phyloP scores from a whole-genome alignment of 2,888 invertebrate species.

The Troglohyphantes excavatus region DNA sequence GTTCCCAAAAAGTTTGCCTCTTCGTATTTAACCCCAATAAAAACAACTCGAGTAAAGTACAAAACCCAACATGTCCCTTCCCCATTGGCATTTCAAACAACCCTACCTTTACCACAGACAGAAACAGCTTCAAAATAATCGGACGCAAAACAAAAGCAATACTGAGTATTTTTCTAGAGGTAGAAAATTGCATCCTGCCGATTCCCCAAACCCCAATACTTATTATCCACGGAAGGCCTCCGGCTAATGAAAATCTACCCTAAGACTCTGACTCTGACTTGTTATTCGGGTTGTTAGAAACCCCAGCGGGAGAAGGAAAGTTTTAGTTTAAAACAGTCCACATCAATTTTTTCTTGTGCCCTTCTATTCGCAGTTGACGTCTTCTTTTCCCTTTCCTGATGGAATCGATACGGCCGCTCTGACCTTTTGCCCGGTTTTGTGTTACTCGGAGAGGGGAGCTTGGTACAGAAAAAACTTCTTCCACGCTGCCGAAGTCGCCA shows the following conservation, averaged over 20 bases:
- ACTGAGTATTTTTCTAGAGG: slow-evolving; percentile 6
- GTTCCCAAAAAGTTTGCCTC: too few relatives aligned
- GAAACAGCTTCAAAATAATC: slow-evolving; percentile 1
- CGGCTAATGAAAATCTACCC: slow-evolving; percentile 67
- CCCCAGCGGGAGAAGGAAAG: slow-evolving; percentile 38
- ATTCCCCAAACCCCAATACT: slow-evolving; percentile 10
- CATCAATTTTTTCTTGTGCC: slow-evolving; percentile 5
- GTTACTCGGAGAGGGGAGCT: slow-evolving; percentile 46
- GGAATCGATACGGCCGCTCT: slow-evolving; percentile 63
- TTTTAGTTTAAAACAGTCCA: slow-evolving; percentile 23
- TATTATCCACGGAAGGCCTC: slow-evolving; percentile 21
- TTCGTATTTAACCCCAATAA: too few relatives aligned
- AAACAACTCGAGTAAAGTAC: background rate
- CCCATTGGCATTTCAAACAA: background rate
- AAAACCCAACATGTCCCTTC: background rate
- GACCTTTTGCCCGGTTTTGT: slow-evolving; percentile 70
- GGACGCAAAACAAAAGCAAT: background rate
- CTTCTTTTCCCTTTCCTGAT: slow-evolving; percentile 58
- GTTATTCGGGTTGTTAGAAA: slow-evolving; percentile 55
- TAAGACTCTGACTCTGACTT: slow-evolving; percentile 25
- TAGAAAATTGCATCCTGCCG: background rate
- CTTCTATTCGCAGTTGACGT: slow-evolving; percentile 40
- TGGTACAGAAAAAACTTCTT: slow-evolving; percentile 31
- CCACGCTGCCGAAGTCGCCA: background rate
- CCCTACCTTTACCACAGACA: background rate